These are phyloP conservation scores for Bubo blakistoni DNA, from an alignment of 2,113 vertebrate genomes.

Conservation along the genomic window DNA sequence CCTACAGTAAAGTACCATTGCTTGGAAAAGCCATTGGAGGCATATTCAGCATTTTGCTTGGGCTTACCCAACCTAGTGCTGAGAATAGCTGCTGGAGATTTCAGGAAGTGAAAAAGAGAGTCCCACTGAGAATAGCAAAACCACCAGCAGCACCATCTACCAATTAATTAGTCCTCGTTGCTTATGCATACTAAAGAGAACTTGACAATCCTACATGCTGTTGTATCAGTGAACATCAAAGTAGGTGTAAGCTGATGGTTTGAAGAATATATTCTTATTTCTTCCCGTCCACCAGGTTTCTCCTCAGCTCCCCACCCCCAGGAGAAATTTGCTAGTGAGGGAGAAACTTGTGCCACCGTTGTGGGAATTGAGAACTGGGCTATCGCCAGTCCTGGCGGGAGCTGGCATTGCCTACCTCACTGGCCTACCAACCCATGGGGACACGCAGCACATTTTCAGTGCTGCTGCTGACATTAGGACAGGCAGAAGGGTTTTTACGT, in stretches of 20 bases:
- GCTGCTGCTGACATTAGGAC: not conserved
- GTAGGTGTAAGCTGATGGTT: not conserved
- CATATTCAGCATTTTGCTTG: not conserved
- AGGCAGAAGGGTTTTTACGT: not conserved
- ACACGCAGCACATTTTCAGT: not conserved
- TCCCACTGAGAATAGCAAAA: not conserved
- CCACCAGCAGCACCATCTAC: not conserved
- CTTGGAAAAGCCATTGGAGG: not conserved
- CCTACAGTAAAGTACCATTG: too few species aligned
- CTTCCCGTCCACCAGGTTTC: not conserved
- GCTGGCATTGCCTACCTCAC: not conserved
- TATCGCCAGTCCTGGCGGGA: not conserved
- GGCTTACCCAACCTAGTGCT: not conserved
- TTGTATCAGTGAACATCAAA: not conserved
- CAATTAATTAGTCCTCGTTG: not conserved
- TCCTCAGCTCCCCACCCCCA: not conserved
- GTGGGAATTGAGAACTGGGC: not conserved
- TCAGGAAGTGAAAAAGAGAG: not conserved
- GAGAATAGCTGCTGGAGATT: not conserved
- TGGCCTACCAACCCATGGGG: not conserved
- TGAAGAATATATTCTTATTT: not conserved
- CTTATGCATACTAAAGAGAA: not conserved
- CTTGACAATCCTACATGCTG: not conserved
- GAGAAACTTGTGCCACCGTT: not conserved
- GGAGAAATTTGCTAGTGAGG: rapidly evolving